Base-by-base conservation (phyloP, 2,113 vertebrate species). In the Labeo catla region DNA sequence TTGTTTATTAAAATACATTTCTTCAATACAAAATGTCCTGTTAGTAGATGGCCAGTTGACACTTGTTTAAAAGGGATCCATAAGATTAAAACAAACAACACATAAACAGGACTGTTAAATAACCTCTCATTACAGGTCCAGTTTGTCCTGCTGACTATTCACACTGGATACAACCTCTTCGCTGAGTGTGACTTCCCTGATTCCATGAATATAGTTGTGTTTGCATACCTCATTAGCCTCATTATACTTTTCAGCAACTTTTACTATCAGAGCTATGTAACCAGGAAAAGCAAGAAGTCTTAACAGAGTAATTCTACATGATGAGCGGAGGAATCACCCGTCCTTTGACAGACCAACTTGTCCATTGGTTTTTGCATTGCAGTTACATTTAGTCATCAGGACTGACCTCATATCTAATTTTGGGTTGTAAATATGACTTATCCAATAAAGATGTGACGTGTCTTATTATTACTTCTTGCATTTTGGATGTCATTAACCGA, bases 221-320 rank as follows among this genome's bases (percentile, higher is more conserved):
- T 94, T 85, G 87, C 91, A 34, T 95, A 94, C 90, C 90, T 91
- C 66, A 1, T 95, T 91, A 93, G 91, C 78, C 94, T 96, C 90
- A 90, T 95, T 66, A 54, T 92, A 66, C 93, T 96, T 81, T 96
- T 94, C 84, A 91, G 93, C 15, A 93, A 90, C 92, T 95, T 96
- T 92, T 96, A 95, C 89, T 93, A 90, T 73, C 28, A 39, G 76
- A 95, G 92, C 77, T 94, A 94, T 76, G 0, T 92, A 70, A 94
- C 47, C 52, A 90, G 79, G 80, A 96, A 92, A 76, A 12, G 1
- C 89, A 94, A 96, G 77, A 92, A 91, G 57, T 85, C 87, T 72
- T 95, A 88, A 83, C 23, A 36, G 0, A 21, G 11, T n/a, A 4
- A 19, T 6, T 52, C 45, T 19, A 79, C 28, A 43, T 47, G n/a